Base-by-base conservation (phyloP, 2,888 invertebrate species). In the Erebia ligea region DNA sequence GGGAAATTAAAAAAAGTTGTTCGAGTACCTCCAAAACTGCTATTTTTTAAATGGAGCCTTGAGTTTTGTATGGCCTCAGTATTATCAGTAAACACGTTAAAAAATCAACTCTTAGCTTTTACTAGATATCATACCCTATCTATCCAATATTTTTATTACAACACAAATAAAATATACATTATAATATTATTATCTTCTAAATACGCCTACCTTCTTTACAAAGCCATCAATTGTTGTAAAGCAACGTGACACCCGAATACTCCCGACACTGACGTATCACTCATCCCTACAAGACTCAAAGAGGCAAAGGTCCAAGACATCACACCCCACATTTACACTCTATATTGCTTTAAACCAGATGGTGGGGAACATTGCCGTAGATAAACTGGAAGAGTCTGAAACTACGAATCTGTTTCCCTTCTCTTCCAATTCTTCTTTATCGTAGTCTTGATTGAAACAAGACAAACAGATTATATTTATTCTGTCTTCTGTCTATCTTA, bases 201-300 rank as follows among this genome's bases (percentile, higher is more conserved):
- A 34, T 34, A 34, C 15, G n/a, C 34, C 34, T 15, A 58, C 15
- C 19, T 1, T 62, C 34, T 62, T 57, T 57, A 59, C 19, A 63
- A 63, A 54, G 68, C 42, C 62, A 65, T 70, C 67, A 66, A 68
- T 61, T 56, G 52, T 61, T 56, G 52, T 58, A 63, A 69, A 69
- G 64, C 66, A 67, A 65, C 70, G 71, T 70, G 64, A 75, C 68
- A 74, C 77, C 75, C 82, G 83, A 84, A 86, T 83, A 83, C 80
- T 77, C 61, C 15, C 81, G 89, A 90, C 89, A 88, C 85, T 91
- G 91, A 91, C 88, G 87, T 89, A 90, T 91, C 90, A 87, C 88
- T 86, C 82, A 83, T 80, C 82, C 82, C 75, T 56, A 2, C 57
- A 10, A 56, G 73, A 52, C 75, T 34, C 52, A 9, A 42, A 65